Conservation (phyloP, 1,140 invertebrate species). For the Centruroides sculpturatus region DNA sequence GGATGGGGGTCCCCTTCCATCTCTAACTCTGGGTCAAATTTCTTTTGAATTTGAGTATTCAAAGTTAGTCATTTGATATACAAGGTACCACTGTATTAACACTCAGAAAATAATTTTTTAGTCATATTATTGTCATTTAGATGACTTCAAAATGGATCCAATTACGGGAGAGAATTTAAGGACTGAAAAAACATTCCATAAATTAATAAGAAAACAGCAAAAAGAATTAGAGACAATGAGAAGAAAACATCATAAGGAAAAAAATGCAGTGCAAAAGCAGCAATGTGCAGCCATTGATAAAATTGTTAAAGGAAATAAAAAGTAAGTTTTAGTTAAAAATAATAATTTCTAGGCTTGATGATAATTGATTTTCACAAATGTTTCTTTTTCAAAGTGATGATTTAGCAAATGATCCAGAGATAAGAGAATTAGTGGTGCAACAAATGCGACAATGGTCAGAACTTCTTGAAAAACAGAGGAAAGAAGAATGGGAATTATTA, state of each 20-base stretch:
- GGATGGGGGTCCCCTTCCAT: too few relatives aligned
- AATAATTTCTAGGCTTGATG: too few relatives aligned
- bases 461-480: constrained; percentile 71
- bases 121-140: neutral
- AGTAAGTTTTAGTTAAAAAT: constrained; percentile 38
- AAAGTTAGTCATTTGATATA: too few relatives aligned
- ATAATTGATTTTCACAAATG: too few relatives aligned
- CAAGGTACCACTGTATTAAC: too few relatives aligned
- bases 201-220: constrained; percentile 88
- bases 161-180: constrained; percentile 83
- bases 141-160: constrained; percentile 60
- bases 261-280: constrained; percentile 73
- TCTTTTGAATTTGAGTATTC: too few relatives aligned
- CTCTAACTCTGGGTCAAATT: too few relatives aligned
- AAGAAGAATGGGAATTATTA: constrained; percentile 74
- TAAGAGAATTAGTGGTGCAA: constrained; percentile 65
- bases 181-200: constrained; percentile 83
- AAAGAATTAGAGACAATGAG: constrained; percentile 84
- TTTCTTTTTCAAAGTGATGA: too few relatives aligned
- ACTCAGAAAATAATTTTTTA: too few relatives aligned
- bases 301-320: constrained; percentile 71
- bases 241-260: constrained; percentile 88
- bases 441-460: constrained; percentile 91
- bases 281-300: constrained; percentile 90
- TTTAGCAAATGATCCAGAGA: constrained; percentile 46